These are phyloP conservation scores for Masnerella sp. DNA, from an alignment of 2,888 invertebrate species.

Conservation along the genomic window DNA sequence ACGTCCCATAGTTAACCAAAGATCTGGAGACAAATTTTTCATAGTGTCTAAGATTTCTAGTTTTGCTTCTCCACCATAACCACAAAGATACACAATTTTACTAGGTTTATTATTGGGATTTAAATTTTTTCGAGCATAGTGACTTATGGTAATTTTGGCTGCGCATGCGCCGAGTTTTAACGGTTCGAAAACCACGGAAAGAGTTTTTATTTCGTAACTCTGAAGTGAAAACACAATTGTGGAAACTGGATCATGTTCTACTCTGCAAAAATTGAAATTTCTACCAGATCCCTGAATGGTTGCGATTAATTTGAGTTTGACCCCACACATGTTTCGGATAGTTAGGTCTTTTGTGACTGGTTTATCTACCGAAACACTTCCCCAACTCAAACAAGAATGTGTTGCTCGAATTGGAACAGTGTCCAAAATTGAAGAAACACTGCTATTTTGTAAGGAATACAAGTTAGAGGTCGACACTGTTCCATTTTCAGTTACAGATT, in stretches of 20 bases:
- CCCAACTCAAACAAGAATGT: conserved; percentile 81
- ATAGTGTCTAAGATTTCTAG: background rate
- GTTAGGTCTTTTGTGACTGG: conserved; percentile 79
- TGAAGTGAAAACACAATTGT: background rate
- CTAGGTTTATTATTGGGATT: background rate
- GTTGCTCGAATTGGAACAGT: conserved; percentile 80
- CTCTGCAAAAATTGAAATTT: conserved; percentile 66
- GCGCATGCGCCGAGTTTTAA: background rate
- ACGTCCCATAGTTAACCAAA: background rate
- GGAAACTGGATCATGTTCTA: background rate
- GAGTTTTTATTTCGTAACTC: background rate
- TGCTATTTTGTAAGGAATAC: too few species aligned
- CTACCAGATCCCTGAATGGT: conserved; percentile 75
- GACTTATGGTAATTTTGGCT: background rate
- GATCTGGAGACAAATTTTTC: background rate
- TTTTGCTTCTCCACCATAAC: conserved; percentile 7
- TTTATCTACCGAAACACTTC: conserved; percentile 80
- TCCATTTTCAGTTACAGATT: too few species aligned
- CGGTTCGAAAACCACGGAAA: background rate
- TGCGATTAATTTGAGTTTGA: conserved; percentile 80
- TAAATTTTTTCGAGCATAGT: background rate
- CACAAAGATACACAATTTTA: background rate
- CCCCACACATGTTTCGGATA: conserved; percentile 80
- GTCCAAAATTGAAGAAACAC: too few species aligned
- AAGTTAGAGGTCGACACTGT: too few species aligned